Percentiles rank a stretch among this genome's conserved stretches.
Conservation (phyloP, 2,888 invertebrate species). For the Fragum sueziense region DNA sequence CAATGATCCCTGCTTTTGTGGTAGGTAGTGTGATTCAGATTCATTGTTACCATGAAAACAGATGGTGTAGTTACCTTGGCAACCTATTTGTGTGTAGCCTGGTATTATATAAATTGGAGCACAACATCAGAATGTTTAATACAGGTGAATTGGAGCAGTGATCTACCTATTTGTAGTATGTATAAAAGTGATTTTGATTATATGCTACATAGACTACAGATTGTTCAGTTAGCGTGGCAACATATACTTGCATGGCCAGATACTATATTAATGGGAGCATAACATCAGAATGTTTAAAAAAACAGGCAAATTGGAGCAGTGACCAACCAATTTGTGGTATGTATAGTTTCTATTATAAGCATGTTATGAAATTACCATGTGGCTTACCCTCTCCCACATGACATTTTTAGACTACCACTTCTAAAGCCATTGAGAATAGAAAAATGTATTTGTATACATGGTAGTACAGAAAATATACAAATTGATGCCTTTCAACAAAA, state of each 20-base stretch:
- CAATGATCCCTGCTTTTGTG: too few species aligned
- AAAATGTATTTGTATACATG: too few species aligned
- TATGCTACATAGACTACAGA: conserved; percentile 37
- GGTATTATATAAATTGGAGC: conserved; percentile 33
- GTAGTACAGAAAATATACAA: too few species aligned
- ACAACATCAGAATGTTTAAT: conserved; percentile 18
- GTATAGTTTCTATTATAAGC: too few species aligned
- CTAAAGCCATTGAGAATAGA: too few species aligned
- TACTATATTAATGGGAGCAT: conserved; percentile 32
- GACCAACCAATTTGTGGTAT: too few species aligned
- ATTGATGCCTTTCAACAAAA: too few species aligned
- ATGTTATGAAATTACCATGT: too few species aligned
- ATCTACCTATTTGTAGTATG: conserved; percentile 10
- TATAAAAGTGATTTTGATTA: too few species aligned
- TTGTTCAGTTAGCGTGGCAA: conserved; percentile 20
- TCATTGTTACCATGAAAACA: conserved; percentile 39
- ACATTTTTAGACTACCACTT: too few species aligned
- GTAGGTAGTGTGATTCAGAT: too few species aligned
- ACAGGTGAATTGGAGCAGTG: conserved; percentile 13
- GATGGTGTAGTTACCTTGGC: conserved; percentile 26
- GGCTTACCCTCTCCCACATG: too few species aligned
- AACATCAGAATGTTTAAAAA: conserved; percentile 21
- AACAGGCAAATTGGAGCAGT: conserved; percentile 13
- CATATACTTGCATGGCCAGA: conserved; percentile 23
- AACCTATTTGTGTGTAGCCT: conserved; percentile 19